Percentiles rank a stretch among this genome's conserved stretches.
phyloP scores from a whole-genome alignment of 2,888 invertebrate species.

The Eudemis profundana region DNA sequence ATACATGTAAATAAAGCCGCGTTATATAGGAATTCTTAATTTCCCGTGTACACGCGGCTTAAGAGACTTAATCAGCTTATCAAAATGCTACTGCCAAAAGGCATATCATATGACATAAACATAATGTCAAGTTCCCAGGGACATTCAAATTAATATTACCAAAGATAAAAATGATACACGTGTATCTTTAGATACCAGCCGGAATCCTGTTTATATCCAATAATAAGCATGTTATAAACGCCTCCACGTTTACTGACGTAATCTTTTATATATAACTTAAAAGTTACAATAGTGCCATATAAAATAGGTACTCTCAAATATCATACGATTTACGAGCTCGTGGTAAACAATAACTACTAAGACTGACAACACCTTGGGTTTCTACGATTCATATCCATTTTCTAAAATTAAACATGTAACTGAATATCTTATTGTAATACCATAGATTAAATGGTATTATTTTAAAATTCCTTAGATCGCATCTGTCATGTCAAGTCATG shows the following conservation, averaged over 20 bases:
- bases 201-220: constrained; percentile 45
- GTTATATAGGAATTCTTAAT: too few species aligned
- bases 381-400: too few species aligned
- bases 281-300: background rate
- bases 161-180: constrained; percentile 38
- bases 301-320: constrained; percentile 2
- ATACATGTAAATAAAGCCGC: too few species aligned
- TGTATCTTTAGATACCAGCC: constrained; percentile 37
- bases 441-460: too few species aligned
- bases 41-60: too few species aligned
- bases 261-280: constrained; percentile 32
- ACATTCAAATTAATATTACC: constrained; percentile 19
- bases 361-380: too few species aligned
- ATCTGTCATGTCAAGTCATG: too few species aligned
- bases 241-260: constrained; percentile 42
- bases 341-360: too few species aligned
- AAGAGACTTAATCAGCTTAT: background rate
- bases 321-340: background rate
- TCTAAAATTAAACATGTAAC: too few species aligned
- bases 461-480: too few species aligned
- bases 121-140: constrained; percentile 34
- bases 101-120: constrained; percentile 24
- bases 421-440: too few species aligned
- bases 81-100: background rate
- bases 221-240: constrained; percentile 33